A percentile compares a stretch with the other conserved stretches of the same genome.
These are phyloP conservation scores for Myopa testacea DNA, from an alignment of 2,888 invertebrate species.

Conservation along the genomic window DNA sequence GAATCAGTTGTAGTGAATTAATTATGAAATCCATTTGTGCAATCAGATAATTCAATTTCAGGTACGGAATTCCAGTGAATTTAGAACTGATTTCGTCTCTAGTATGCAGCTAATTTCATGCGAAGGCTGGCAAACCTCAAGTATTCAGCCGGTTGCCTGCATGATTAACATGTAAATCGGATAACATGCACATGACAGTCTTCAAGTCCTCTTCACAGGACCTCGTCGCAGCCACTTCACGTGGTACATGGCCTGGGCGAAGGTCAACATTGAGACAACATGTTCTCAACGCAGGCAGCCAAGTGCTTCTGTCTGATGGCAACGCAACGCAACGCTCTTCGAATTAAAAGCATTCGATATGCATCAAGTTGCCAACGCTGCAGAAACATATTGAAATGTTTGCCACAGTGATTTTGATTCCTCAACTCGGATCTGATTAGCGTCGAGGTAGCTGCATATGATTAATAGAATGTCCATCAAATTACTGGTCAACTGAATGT, in stretches of 20 bases:
- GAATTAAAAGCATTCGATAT: background rate
- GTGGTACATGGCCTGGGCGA: background rate
- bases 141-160: background rate
- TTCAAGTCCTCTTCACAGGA: background rate
- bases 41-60: background rate
- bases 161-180: slow-evolving; percentile 33
- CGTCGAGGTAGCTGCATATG: background rate
- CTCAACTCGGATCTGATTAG: background rate
- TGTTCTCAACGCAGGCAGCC: background rate
- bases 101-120: slow-evolving; percentile 13
- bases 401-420: background rate
- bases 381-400: background rate
- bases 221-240: background rate
- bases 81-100: background rate
- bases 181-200: slow-evolving; percentile 4
- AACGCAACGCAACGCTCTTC: background rate
- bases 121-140: background rate
- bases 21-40: background rate
- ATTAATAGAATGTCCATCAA: background rate
- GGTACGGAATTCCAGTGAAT: background rate
- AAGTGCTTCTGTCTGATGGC: slow-evolving; percentile 17
- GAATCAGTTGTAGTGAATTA: background rate
- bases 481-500: background rate
- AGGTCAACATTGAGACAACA: slow-evolving; percentile 14
- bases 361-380: background rate